Evolutionary conservation across 2,113 vertebrate genomes (phyloP), one percentile per base, ranked within the genome.

Genomic region (Paradoxurus hermaphroditus): DNA sequence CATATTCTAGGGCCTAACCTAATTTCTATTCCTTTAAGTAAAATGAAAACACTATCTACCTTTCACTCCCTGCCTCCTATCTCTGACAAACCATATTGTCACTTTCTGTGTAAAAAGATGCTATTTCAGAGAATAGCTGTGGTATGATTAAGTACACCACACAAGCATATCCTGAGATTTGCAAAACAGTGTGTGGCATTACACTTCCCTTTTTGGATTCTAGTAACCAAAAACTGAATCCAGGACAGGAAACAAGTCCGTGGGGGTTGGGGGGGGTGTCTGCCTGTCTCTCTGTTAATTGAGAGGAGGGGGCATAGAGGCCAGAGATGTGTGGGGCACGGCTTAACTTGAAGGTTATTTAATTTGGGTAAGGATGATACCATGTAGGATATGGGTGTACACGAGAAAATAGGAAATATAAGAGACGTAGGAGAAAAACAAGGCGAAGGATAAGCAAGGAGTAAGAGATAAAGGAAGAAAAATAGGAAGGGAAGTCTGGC

Each of bases 141-240:
- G 75, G n/a, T 82, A 39, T 88, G 93, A 94, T 82, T 56, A 95
- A 84, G 79, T 51, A 46, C 1, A n/a, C 51, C 65, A 41, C 86
- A 75, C 53, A 56, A 46, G 59, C 72, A 41, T 89, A 90, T 83
- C 83, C 67, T 97, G 95, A 94, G 91, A 93, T 97, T 84, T 95
- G 73, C 73, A 91, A 77, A 96, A 96, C 63, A 87, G 1, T 56
- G 39, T 70, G 62, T 96, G 90, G 93, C 86, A 86, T 97, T 94
- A 91, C 83, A 97, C 93, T 96, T 95, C 93, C 89, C 87, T 92
- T 96, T 95, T 97, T 88, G 96, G 78, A 88, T 97, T 97, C 49
- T 95, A 93, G 94, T 82, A 94, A 97, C 75, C 1, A 85, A 95
- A 90, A 89, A 59, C 84, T 70, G 79, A 95, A 73, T 79, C 62